These are phyloP conservation scores for Anoplophora glabripennis DNA, from an alignment of 1,140 invertebrate species.

Conservation along the genomic window DNA sequence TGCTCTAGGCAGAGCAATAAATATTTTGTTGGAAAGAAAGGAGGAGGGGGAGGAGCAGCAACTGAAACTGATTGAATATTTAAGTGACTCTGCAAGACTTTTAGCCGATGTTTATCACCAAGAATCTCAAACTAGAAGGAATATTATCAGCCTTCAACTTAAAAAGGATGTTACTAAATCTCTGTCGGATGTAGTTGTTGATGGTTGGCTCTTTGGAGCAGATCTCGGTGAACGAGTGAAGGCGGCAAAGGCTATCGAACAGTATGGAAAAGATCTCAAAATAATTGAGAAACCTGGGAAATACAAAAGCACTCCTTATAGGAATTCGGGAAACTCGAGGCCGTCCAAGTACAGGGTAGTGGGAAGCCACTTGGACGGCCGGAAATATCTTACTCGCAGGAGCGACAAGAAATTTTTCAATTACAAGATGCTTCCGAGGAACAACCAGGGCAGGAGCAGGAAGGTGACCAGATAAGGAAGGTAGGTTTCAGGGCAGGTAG, in stretches of 20 bases:
- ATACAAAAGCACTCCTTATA: no score
- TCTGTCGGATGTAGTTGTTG: neutral
- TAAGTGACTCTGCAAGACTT: neutral
- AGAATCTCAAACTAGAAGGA: neutral
- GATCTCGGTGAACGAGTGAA: constrained; percentile 5
- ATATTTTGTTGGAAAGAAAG: neutral
- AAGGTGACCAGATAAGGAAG: neutral
- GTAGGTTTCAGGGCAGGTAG: neutral
- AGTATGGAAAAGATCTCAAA: constrained; percentile 1
- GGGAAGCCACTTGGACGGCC: neutral
- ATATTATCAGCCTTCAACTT: neutral
- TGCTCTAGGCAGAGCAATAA: neutral
- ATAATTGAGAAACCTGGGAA: neutral
- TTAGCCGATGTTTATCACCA: neutral
- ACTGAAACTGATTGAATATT: neutral
- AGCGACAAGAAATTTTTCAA: neutral
- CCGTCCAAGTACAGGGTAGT: neutral
- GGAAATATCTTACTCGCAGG: neutral
- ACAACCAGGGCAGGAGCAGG: neutral
- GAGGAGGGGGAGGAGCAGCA: neutral
- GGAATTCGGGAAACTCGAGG: neutral
- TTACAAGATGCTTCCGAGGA: neutral
- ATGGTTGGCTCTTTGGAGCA: neutral
- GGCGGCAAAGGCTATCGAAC: neutral
- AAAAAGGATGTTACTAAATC: neutral